These are phyloP conservation scores for Falco peregrinus DNA, from an alignment of 2,797 vertebrate genomes.

Conservation along the genomic window DNA sequence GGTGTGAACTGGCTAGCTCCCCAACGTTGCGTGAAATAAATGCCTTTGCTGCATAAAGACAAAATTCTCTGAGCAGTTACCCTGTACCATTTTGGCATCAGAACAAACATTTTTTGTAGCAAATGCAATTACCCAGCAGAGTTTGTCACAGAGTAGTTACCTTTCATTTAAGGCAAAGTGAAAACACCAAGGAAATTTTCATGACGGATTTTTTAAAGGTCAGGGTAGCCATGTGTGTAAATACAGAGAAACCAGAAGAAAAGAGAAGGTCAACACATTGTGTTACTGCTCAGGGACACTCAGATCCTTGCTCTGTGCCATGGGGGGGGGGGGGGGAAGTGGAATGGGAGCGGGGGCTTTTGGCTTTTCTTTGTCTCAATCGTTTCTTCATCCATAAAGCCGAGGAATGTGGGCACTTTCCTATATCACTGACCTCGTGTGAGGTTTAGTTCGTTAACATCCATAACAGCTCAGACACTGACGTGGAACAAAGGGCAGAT, in stretches of 20 bases:
- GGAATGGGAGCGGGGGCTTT: neutral
- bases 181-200: neutral
- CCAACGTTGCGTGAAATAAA: too few species aligned
- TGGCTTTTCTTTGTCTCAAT: neutral
- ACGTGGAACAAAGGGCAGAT: neutral
- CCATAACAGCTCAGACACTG: neutral
- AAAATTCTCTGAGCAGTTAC: too few species aligned
- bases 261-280: neutral
- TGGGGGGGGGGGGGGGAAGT: too few species aligned
- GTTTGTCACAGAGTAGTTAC: neutral
- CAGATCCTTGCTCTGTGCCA: neutral
- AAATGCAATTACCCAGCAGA: slow-evolving; percentile 17
- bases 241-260: neutral
- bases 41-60: too few species aligned
- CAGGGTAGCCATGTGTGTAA: neutral
- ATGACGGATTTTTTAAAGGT: neutral
- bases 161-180: neutral
- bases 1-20: too few species aligned
- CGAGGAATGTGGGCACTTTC: accelerated
- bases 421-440: too few species aligned
- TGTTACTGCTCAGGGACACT: neutral
- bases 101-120: slow-evolving; percentile 2
- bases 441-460: neutral
- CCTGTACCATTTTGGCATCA: too few species aligned
- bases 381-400: neutral